Percentiles rank a stretch among this genome's conserved stretches.
These are phyloP conservation scores for Parnassius smintheus DNA, from an alignment of 2,888 invertebrate species.

Conservation along the genomic window DNA sequence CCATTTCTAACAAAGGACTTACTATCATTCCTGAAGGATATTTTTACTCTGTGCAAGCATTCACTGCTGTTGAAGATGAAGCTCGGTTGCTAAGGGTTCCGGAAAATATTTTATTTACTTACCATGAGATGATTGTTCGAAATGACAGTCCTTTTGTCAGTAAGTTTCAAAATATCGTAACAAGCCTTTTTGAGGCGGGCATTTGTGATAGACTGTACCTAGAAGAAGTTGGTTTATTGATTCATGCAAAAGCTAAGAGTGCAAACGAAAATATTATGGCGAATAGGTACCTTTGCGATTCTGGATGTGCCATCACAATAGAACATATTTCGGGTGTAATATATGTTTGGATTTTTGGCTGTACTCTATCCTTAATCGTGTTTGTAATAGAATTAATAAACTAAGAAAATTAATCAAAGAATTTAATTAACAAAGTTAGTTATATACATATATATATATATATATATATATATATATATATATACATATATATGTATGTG, in stretches of 20 bases:
- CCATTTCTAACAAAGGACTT: constrained; percentile 46
- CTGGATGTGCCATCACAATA: constrained; percentile 57
- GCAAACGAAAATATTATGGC: constrained; percentile 47
- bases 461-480: too few species aligned
- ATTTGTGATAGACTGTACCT: constrained; percentile 51
- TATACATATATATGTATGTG: too few species aligned
- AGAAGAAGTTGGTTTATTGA: constrained; percentile 54
- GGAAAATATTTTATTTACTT: constrained; percentile 53
- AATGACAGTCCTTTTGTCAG: constrained; percentile 45
- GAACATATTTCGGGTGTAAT: constrained; percentile 51
- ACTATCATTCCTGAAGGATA: constrained; percentile 49
- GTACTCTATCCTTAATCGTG: constrained; percentile 42
- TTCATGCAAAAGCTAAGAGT: constrained; percentile 45
- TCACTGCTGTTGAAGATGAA: constrained; percentile 53
- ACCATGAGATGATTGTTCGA: constrained; percentile 60
- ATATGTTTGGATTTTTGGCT: constrained; percentile 56
- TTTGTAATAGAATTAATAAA: constrained; percentile 49
- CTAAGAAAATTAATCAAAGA: background rate
- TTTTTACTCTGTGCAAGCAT: constrained; percentile 47
- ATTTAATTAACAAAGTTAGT: background rate
- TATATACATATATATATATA: too few species aligned
- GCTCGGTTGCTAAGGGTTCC: constrained; percentile 48
- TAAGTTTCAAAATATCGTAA: constrained; percentile 42
- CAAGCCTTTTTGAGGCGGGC: constrained; percentile 59
- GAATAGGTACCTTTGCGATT: constrained; percentile 56